phyloP scores from a whole-genome alignment of 2,888 invertebrate species.

The Ichneumoninae sp. region DNA sequence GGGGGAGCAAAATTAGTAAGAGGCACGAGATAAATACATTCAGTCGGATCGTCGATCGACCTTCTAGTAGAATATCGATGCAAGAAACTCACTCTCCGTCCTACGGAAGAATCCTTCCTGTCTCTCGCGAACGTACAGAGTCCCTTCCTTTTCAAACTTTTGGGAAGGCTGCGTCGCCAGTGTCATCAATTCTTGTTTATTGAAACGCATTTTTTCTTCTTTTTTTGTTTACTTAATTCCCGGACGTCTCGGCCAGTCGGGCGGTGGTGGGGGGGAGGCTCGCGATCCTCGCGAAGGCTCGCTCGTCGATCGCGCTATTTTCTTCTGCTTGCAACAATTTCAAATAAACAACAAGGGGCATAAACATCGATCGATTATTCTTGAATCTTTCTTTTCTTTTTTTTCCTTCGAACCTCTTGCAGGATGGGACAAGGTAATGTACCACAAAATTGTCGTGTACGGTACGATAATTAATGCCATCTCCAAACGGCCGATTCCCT shows the following conservation, averaged over 20 bases:
- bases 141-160: conserved; percentile 96
- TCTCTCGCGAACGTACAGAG: conserved; percentile 93
- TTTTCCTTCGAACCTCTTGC: conserved; percentile 4
- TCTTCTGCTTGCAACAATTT: conserved; percentile 13
- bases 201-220: conserved; percentile 90
- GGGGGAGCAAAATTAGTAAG: conserved; percentile 9
- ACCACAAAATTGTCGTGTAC: background rate
- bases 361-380: conserved; percentile 13
- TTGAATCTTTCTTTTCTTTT: background rate
- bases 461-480: conserved; percentile 15
- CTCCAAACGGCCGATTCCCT: background rate
- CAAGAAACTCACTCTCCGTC: conserved; percentile 91
- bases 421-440: background rate
- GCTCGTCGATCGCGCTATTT: conserved; percentile 1
- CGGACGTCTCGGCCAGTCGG: background rate
- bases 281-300: background rate
- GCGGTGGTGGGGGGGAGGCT: too few relatives aligned
- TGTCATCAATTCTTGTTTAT: conserved; percentile 93
- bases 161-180: conserved; percentile 94
- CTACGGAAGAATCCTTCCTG: conserved; percentile 96
- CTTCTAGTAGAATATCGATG: background rate
- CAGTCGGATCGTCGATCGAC: background rate
- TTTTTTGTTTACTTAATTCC: conserved; percentile 32
- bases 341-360: conserved; percentile 13
- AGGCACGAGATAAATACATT: conserved; percentile 2